A percentile compares a stretch with the other conserved stretches of the same genome.
phyloP scores from a whole-genome alignment of 2,797 vertebrate genomes.

The Notolepis coatsorum region DNA sequence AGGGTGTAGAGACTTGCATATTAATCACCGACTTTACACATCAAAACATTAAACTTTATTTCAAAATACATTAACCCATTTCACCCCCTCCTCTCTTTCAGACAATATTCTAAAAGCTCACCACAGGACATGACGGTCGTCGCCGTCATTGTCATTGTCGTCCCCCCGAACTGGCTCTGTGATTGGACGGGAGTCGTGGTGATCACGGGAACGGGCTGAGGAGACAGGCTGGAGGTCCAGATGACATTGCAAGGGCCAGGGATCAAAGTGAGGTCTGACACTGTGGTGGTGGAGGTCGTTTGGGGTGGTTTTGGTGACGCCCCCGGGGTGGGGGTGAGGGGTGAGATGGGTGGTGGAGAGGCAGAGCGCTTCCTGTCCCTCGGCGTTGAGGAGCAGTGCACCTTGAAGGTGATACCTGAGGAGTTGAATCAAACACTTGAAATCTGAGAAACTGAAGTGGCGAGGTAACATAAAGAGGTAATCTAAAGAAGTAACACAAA shows the following conservation, averaged over 20 bases:
- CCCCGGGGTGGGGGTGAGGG: conserved; percentile 26
- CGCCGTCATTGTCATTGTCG: background rate
- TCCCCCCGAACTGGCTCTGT: conserved; percentile 48
- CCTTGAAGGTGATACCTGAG: conserved; percentile 95
- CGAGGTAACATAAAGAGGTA: too few species aligned
- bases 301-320: conserved; percentile 38
- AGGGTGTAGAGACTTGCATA: too few species aligned
- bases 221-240: conserved; percentile 20
- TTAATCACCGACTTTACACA: too few species aligned
- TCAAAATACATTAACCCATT: background rate
- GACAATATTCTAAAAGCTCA: conserved; percentile 9
- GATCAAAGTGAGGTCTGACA: conserved; percentile 25
- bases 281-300: conserved; percentile 23
- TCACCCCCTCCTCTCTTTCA: background rate
- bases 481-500: too few species aligned
- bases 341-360: conserved; percentile 51
- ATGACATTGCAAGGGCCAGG: background rate
- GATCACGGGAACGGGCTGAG: conserved; percentile 38
- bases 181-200: conserved; percentile 69
- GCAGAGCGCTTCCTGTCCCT: conserved; percentile 59
- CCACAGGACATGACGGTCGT: conserved; percentile 38
- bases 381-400: conserved; percentile 77
- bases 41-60: background rate
- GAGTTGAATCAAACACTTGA: too few species aligned
- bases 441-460: too few species aligned